Percentiles rank a stretch among this genome's conserved stretches.
These are phyloP conservation scores for Papilio demoleus DNA, from an alignment of 2,888 invertebrate genomes.

Conservation along the genomic window DNA sequence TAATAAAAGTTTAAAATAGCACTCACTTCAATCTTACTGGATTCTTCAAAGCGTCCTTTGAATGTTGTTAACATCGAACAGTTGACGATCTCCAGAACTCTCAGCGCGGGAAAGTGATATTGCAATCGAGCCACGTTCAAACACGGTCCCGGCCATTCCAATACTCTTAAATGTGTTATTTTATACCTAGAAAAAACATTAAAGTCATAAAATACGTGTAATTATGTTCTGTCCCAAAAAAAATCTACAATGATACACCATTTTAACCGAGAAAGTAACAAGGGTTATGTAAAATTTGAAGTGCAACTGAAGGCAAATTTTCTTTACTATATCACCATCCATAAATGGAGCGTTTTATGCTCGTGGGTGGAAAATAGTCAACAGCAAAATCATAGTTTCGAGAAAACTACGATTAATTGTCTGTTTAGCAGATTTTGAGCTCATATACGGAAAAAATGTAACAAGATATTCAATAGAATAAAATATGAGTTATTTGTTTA, in stretches of 20 bases:
- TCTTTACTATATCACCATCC: no score
- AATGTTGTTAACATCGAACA: constrained; percentile 63
- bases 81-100: constrained; percentile 63
- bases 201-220: background rate
- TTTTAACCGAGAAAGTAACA: background rate
- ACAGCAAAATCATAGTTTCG: no score
- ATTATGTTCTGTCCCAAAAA: no score
- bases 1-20: constrained; percentile 2
- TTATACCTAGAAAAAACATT: constrained; percentile 55
- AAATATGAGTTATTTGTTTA: no score
- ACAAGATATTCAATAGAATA: no score
- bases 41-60: constrained; percentile 64
- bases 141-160: constrained; percentile 71
- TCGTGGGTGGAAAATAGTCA: no score
- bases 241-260: no score
- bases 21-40: constrained; percentile 67
- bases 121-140: constrained; percentile 66
- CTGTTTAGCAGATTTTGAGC: no score
- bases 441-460: no score
- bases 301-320: no score
- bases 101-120: constrained; percentile 65
- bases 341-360: no score
- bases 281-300: background rate
- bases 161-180: constrained; percentile 60
- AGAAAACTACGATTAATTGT: no score